Percentiles rank a stretch among this genome's conserved stretches.
Evolutionary conservation across 2,797 vertebrate genomes (phyloP).

Genomic region (Parambassis ranga): DNA sequence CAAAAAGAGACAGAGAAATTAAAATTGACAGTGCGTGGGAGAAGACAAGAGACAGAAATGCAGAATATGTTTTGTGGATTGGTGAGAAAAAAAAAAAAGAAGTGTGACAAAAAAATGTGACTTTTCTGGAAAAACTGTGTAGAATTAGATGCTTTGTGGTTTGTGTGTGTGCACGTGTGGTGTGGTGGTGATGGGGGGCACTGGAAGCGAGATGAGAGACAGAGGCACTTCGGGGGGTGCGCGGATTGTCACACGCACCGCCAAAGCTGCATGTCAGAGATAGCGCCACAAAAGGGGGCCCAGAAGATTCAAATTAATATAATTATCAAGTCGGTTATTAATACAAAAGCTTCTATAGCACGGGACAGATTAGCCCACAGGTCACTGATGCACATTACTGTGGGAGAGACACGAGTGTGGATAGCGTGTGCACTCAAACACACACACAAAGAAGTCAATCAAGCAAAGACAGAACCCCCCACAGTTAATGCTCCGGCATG

Average conservation of each 20-base stretch:
- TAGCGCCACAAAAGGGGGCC: slow-evolving; percentile 70
- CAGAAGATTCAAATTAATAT: slow-evolving; percentile 74
- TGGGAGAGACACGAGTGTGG: background rate
- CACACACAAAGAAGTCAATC: slow-evolving; percentile 5
- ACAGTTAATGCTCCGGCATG: background rate
- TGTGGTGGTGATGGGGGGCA: background rate
- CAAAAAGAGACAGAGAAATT: slow-evolving; percentile 15
- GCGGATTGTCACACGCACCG: slow-evolving; percentile 28
- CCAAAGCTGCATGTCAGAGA: slow-evolving; percentile 73
- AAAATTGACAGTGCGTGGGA: slow-evolving; percentile 10
- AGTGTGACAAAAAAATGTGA: slow-evolving; percentile 10
- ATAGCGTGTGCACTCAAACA: background rate
- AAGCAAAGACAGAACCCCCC: background rate
- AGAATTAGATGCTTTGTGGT: slow-evolving; percentile 11
- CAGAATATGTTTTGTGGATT: background rate
- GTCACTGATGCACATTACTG: slow-evolving; percentile 50
- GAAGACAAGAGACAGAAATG: slow-evolving; percentile 7
- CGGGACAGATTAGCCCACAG: slow-evolving; percentile 53
- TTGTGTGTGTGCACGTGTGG: background rate
- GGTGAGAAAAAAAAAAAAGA: background rate
- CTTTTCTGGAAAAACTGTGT: slow-evolving; percentile 25
- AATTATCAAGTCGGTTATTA: slow-evolving; percentile 75
- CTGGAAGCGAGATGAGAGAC: slow-evolving; percentile 30
- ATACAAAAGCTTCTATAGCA: slow-evolving; percentile 59
- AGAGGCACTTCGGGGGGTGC: slow-evolving; percentile 33